phyloP scores from a whole-genome alignment of 2,888 invertebrate genomes.

The Microdon myrmicae region DNA sequence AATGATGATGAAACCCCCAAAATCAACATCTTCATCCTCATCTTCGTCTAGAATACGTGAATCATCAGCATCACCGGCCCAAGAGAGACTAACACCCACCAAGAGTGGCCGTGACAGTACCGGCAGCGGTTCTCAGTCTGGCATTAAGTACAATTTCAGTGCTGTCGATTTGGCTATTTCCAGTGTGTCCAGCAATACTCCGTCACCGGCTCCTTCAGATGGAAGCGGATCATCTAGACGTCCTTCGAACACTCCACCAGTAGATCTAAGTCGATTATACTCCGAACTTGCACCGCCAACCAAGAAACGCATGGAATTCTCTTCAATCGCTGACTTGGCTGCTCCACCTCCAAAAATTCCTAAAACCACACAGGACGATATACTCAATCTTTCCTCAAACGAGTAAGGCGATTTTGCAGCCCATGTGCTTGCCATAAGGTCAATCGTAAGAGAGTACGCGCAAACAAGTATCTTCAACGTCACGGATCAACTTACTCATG shows the following conservation, averaged over 20 bases:
- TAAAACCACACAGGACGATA: slow-evolving; percentile 69
- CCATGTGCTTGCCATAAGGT: too few species aligned
- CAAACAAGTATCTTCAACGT: too few species aligned
- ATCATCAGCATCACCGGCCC: slow-evolving; percentile 64
- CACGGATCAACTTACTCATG: too few species aligned
- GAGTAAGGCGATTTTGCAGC: slow-evolving; percentile 61
- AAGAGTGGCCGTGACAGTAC: slow-evolving; percentile 57
- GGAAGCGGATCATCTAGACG: slow-evolving; percentile 62
- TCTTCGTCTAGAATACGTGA: slow-evolving; percentile 62
- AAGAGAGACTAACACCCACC: slow-evolving; percentile 64
- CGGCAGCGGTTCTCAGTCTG: slow-evolving; percentile 47
- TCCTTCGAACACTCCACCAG: slow-evolving; percentile 63
- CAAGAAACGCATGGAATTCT: slow-evolving; percentile 67
- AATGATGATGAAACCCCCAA: slow-evolving; percentile 70
- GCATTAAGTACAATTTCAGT: slow-evolving; percentile 66
- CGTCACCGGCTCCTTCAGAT: slow-evolving; percentile 62
- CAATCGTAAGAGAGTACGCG: too few species aligned
- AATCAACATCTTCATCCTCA: slow-evolving; percentile 64
- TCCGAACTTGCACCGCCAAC: slow-evolving; percentile 62
- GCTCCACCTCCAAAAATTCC: slow-evolving; percentile 72
- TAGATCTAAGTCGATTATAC: slow-evolving; percentile 64
- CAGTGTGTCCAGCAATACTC: slow-evolving; percentile 64
- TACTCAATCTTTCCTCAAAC: slow-evolving; percentile 63
- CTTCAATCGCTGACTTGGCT: slow-evolving; percentile 66
- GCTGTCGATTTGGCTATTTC: slow-evolving; percentile 67